Evolutionary conservation across 2,797 vertebrate species (phyloP), one percentile per base, ranked within the genome.

Genomic region (Trematomus bernacchii): DNA sequence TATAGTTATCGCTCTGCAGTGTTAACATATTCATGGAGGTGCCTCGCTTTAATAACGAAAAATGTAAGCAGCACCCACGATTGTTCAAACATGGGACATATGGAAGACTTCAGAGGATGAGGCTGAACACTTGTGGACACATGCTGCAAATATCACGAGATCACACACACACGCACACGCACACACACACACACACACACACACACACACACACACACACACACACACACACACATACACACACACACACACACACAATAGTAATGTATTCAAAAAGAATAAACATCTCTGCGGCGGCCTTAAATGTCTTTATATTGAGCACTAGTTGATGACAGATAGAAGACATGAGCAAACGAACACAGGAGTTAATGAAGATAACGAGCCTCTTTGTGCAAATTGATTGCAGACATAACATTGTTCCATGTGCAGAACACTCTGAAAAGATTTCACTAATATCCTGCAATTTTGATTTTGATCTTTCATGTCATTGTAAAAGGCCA

Each of bases 391-490:
- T 73, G 75, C 69, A 91, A 89, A 92, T 90, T 75, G 84, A 90
- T 87, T 70, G 87, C 87, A 91, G 86, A 77, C 88, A 89, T 37
- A 79, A 86, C 86, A 85, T 48, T 19, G 55, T 71, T 61, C 69
- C 69, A 37, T 79, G 71, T 87, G 89, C 80, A 73, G 80, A 71
- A 61, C 77, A 82, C 91, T 91, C 71, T 84, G 73, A 64, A 83
- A 64, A 86, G 71, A 91, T 91, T 84, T 80, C 48, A 58, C 71
- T 84, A 81, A 85, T 80, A 80, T 88, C 73, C 85, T 81, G 75
- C 71, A 81, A 87, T 86, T 91, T 80, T 81, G 63, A 87, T 3
- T 47, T 79, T 47, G 81, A 57, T 67, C 75, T 73, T 75, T 50
- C 69, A 87, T 75, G 79, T 80, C 21, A 48, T 27, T 69, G 53